Percentiles rank a stretch among this genome's conserved stretches.
These are phyloP conservation scores for Aricia agestis DNA, from an alignment of 1,140 invertebrate genomes.

Conservation along the genomic window DNA sequence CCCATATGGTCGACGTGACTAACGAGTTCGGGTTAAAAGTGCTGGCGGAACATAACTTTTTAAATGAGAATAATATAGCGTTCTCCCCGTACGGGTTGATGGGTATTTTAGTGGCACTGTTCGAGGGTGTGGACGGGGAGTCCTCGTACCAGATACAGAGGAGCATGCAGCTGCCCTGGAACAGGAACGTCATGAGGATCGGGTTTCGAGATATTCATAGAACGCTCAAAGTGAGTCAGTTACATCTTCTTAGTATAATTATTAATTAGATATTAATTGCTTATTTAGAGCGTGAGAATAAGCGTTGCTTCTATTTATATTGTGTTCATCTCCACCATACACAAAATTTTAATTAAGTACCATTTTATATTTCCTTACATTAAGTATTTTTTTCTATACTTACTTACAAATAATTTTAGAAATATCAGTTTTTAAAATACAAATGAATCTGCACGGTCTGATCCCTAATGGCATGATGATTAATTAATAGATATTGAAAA, in stretches of 20 bases:
- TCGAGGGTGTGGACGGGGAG: slow-evolving; percentile 83
- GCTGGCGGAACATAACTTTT: slow-evolving; percentile 80
- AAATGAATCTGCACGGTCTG: no score
- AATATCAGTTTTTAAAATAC: no score
- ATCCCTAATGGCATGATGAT: no score
- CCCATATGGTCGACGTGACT: slow-evolving; percentile 86
- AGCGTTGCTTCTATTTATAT: background rate
- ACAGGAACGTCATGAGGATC: slow-evolving; percentile 82
- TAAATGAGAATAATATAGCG: slow-evolving; percentile 87
- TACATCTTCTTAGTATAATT: slow-evolving; percentile 21
- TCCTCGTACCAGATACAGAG: slow-evolving; percentile 83
- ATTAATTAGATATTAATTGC: slow-evolving; percentile 4
- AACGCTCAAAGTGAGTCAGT: slow-evolving; percentile 80
- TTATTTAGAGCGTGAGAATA: background rate
- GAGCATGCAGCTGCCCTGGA: slow-evolving; percentile 80
- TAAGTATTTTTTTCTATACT: no score
- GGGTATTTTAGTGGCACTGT: slow-evolving; percentile 85
- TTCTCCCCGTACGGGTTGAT: slow-evolving; percentile 88
- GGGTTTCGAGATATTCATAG: slow-evolving; percentile 88
- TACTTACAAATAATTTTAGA: no score
- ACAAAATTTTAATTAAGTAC: no score
- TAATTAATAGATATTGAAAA: no score
- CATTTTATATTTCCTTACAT: no score
- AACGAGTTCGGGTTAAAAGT: slow-evolving; percentile 84
- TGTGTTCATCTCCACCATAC: no score